phyloP scores from a whole-genome alignment of 2,888 invertebrate species.

The Yponomeuta sedellus region DNA sequence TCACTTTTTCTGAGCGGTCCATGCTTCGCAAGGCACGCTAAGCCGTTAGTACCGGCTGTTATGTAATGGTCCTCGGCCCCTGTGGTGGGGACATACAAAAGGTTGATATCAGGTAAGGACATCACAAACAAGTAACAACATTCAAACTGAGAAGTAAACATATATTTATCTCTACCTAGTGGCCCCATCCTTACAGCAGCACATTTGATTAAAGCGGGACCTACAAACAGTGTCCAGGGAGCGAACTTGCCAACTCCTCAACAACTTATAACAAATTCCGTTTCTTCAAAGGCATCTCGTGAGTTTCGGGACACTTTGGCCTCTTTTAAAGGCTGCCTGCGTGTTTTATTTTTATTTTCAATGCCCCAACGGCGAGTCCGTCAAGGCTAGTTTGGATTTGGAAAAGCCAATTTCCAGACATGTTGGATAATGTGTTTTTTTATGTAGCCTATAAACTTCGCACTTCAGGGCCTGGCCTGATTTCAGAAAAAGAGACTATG shows the following conservation, averaged over 20 bases:
- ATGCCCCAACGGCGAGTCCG: not conserved
- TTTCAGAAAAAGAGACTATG: no score
- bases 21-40: no score
- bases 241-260: not conserved
- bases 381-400: not conserved
- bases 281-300: slow-evolving; percentile 6
- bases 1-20: no score
- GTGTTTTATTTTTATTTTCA: not conserved
- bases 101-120: no score
- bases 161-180: not conserved
- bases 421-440: no score
- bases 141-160: no score
- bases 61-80: no score
- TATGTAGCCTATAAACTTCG: no score
- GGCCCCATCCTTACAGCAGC: not conserved
- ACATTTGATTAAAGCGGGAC: slow-evolving; percentile 12
- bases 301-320: not conserved
- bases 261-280: slow-evolving; percentile 15
- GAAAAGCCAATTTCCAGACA: not conserved
- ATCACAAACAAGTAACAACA: no score
- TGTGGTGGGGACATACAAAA: no score
- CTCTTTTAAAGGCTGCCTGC: not conserved
- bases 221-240: slow-evolving; percentile 11
- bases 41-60: no score
- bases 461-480: no score